Evolutionary conservation across 2,888 invertebrate species (phyloP).

Genomic region (Chloroclystis v-ata): DNA sequence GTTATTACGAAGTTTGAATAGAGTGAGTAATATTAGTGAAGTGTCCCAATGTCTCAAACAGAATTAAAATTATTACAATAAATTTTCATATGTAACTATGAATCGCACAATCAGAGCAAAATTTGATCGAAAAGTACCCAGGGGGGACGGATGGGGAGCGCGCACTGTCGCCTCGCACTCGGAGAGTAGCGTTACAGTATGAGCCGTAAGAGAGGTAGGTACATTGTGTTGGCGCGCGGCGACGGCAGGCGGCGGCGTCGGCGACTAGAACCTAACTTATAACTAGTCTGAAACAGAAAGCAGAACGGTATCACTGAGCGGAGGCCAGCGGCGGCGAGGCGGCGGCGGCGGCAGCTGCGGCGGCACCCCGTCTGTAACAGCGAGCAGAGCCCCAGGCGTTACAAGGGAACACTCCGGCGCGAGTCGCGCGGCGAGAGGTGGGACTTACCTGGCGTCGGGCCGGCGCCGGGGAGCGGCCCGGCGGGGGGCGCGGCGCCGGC

Average conservation of each 20-base stretch:
- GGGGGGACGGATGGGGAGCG: too few species aligned
- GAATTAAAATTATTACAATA: too few species aligned
- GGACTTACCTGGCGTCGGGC: not conserved
- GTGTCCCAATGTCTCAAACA: too few species aligned
- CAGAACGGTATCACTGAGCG: conserved; percentile 72
- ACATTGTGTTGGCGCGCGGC: conserved; percentile 51
- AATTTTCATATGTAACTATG: too few species aligned
- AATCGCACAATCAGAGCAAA: too few species aligned
- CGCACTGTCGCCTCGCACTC: conserved; percentile 28
- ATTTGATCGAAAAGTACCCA: too few species aligned
- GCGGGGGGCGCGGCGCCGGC: conserved; percentile 28
- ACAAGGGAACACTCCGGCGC: conserved; percentile 25
- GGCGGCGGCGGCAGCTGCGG: conserved; percentile 24
- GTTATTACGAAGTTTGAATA: too few species aligned
- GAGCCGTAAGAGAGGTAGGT: conserved; percentile 53
- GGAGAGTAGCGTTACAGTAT: conserved; percentile 11
- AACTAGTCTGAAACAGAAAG: conserved; percentile 76
- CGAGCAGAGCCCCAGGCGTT: conserved; percentile 36
- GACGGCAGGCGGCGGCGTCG: conserved; percentile 22
- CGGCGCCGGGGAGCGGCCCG: conserved; percentile 7
- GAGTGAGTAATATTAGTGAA: too few species aligned
- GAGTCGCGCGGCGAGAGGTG: conserved; percentile 18
- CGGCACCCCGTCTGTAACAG: conserved; percentile 35
- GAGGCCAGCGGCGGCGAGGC: conserved; percentile 47
- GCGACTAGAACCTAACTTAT: conserved; percentile 71